phyloP scores from a whole-genome alignment of 1,140 invertebrate genomes.

The Ganaspis sp. region DNA sequence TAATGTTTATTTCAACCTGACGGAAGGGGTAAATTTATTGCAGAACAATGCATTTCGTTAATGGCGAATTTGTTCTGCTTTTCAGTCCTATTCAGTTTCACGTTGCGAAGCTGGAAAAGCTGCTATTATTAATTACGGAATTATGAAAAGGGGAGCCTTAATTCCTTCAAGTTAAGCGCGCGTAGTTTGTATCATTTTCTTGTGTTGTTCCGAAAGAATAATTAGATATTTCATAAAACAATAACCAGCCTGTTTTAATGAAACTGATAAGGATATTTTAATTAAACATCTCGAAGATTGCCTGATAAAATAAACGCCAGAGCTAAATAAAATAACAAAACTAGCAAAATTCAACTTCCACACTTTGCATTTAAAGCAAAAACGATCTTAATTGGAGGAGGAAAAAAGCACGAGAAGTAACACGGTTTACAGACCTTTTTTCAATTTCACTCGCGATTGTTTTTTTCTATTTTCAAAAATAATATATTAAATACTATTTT shows the following conservation, averaged over 20 bases:
- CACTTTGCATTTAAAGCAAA: no score
- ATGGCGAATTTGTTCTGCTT: conserved; percentile 6
- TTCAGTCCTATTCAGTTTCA: background rate
- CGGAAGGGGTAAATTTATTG: conserved; percentile 7
- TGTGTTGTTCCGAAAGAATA: background rate
- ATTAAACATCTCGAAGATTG: background rate
- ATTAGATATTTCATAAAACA: background rate
- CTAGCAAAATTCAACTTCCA: no score
- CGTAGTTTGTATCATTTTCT: background rate
- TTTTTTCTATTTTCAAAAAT: no score
- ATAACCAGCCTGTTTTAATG: no score
- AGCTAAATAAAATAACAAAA: no score
- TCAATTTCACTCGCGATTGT: no score
- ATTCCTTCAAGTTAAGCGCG: background rate
- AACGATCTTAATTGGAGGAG: no score
- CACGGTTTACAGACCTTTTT: no score
- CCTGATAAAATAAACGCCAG: no score
- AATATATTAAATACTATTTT: no score
- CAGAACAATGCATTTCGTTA: background rate
- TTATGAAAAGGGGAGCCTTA: background rate
- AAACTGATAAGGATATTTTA: background rate
- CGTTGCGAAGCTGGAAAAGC: background rate
- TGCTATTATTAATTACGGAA: conserved; percentile 9
- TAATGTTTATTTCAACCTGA: conserved; percentile 1
- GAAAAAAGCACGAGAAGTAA: no score